Evolutionary conservation across 2,888 invertebrate species (phyloP).

Genomic region (Lamellibrachia columna): DNA sequence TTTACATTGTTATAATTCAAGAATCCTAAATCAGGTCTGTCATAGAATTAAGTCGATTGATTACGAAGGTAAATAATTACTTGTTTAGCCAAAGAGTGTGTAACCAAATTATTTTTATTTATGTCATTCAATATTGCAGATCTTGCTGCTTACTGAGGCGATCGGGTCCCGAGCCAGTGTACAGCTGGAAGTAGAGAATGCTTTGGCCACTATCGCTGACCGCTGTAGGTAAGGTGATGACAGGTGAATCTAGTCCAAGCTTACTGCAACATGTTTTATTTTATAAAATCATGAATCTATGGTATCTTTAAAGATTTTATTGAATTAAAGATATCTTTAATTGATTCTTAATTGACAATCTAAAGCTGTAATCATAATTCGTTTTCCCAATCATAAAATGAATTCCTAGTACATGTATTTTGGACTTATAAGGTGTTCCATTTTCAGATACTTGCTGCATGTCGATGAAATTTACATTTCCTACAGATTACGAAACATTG

Average conservation of each 20-base stretch:
- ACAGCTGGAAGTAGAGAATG: slow-evolving; percentile 56
- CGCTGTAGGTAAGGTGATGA: slow-evolving; percentile 50
- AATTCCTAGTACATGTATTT: not conserved
- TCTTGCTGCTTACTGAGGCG: not conserved
- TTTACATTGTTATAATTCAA: slow-evolving; percentile 44
- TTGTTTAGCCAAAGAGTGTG: too few species aligned
- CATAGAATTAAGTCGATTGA: too few species aligned
- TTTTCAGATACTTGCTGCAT: not conserved
- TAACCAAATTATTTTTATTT: not conserved
- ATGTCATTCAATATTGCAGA: not conserved
- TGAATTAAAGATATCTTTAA: not conserved
- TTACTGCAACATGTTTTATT: not conserved
- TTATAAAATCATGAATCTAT: not conserved
- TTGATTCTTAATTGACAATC: too few species aligned
- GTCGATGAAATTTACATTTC: not conserved
- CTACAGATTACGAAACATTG: not conserved
- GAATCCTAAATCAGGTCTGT: not conserved
- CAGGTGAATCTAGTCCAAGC: not conserved
- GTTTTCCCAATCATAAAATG: not conserved
- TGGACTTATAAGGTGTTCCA: not conserved
- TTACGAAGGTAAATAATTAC: too few species aligned
- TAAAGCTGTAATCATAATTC: not conserved
- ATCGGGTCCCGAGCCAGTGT: slow-evolving; percentile 48
- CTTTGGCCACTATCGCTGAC: slow-evolving; percentile 52
- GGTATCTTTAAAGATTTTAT: not conserved